Conservation (phyloP, 2,797 vertebrate species). For the Sternotherus odoratus region DNA sequence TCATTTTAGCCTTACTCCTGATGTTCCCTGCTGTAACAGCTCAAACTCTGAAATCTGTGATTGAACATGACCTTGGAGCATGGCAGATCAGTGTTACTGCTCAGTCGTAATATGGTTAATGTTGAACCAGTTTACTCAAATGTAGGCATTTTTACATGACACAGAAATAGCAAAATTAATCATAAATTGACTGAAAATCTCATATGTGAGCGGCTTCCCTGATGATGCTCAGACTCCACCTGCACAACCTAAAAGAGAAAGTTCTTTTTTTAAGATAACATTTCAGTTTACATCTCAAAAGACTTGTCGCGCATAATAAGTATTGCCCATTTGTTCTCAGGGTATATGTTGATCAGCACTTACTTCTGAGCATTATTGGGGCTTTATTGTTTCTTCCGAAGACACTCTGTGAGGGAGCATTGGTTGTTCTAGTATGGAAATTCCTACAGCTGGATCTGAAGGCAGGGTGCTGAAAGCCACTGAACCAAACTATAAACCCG, state of each 20-base stretch:
- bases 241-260: not conserved
- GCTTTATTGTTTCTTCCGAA: too few relatives aligned
- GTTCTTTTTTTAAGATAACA: too few relatives aligned
- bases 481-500: too few relatives aligned
- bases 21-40: not conserved
- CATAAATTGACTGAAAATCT: not conserved
- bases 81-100: not conserved
- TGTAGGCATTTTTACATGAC: not conserved
- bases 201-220: not conserved
- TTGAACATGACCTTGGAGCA: not conserved
- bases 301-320: too few relatives aligned
- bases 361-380: too few relatives aligned
- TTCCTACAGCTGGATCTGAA: too few relatives aligned
- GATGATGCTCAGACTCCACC: not conserved
- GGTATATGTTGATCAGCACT: too few relatives aligned
- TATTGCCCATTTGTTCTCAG: too few relatives aligned
- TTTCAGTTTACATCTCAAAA: too few relatives aligned
- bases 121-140: not conserved
- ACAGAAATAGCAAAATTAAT: not conserved
- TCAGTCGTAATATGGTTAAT: not conserved
- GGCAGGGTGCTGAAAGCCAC: too few relatives aligned
- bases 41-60: not conserved
- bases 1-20: not conserved
- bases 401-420: too few relatives aligned
- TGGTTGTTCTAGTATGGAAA: too few relatives aligned